A percentile compares a stretch with the other conserved stretches of the same genome.
These are phyloP conservation scores for Mirounga angustirostris DNA, from an alignment of 2,113 vertebrate genomes.

Conservation along the genomic window DNA sequence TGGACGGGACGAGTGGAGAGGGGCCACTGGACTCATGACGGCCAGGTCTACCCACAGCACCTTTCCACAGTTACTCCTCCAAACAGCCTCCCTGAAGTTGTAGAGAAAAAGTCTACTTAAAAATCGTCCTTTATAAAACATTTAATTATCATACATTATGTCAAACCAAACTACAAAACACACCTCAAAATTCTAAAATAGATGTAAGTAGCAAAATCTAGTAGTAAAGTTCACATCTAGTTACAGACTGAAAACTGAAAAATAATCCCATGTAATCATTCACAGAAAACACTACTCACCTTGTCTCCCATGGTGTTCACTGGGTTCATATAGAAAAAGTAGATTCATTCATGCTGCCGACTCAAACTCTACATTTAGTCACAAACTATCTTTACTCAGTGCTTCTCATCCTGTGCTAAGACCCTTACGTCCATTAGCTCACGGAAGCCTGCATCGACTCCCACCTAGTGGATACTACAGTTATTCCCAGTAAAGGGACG, in stretches of 20 bases:
- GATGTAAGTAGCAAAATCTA: background rate
- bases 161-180: background rate
- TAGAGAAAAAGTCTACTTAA: background rate
- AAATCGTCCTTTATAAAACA: background rate
- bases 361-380: fast-evolving
- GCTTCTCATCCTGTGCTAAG: background rate
- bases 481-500: background rate
- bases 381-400: fast-evolving
- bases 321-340: fast-evolving
- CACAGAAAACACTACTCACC: background rate
- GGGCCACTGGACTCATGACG: fast-evolving
- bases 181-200: background rate
- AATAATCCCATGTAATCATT: background rate
- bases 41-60: background rate
- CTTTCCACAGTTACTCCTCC: fast-evolving
- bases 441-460: fast-evolving
- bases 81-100: background rate
- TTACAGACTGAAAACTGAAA: background rate
- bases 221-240: background rate
- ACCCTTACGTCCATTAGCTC: fast-evolving
- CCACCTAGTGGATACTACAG: fast-evolving
- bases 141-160: background rate
- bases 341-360: background rate
- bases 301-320: fast-evolving
- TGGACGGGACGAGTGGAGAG: fast-evolving